phyloP scores from a whole-genome alignment of 2,888 invertebrate genomes.

The Tachystola acroxantha region DNA sequence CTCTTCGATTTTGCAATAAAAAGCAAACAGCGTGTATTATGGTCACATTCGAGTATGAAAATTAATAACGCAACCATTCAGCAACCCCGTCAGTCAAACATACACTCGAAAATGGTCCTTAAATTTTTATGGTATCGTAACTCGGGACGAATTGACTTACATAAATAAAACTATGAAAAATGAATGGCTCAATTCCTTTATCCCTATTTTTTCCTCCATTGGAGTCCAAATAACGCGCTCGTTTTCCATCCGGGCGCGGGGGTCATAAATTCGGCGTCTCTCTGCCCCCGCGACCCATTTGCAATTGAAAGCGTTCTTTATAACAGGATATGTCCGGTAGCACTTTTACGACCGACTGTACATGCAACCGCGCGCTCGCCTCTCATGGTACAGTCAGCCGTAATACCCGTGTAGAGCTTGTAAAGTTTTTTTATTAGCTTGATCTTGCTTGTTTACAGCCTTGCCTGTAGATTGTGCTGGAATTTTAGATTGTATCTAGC shows the following conservation, averaged over 20 bases:
- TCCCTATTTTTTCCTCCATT: slow-evolving; percentile 56
- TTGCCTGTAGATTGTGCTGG: background rate
- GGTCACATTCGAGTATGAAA: background rate
- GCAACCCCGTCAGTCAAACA: too few species aligned
- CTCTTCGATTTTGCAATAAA: background rate
- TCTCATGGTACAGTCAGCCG: slow-evolving; percentile 17
- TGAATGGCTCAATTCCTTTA: slow-evolving; percentile 60
- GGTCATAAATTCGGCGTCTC: slow-evolving; percentile 61
- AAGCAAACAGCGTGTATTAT: background rate
- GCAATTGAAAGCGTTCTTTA: slow-evolving; percentile 73
- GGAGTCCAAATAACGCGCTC: slow-evolving; percentile 59
- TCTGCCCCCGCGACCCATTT: slow-evolving; percentile 61
- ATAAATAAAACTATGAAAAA: slow-evolving; percentile 68
- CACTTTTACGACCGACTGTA: slow-evolving; percentile 53
- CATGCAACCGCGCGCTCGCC: slow-evolving; percentile 21
- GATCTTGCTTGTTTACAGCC: slow-evolving; percentile 6
- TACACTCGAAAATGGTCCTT: slow-evolving; percentile 19
- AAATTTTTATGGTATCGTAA: slow-evolving; percentile 51
- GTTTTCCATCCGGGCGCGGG: slow-evolving; percentile 52
- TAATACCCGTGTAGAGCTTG: slow-evolving; percentile 8
- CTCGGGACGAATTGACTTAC: slow-evolving; percentile 47
- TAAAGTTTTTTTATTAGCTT: slow-evolving; percentile 5
- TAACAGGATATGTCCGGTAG: slow-evolving; percentile 62
- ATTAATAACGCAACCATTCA: too few species aligned
- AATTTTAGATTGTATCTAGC: background rate